A percentile compares a stretch with the other conserved stretches of the same genome.
Conservation (phyloP, 2,113 vertebrate genomes). For the Cynoglossus semilaevis region DNA sequence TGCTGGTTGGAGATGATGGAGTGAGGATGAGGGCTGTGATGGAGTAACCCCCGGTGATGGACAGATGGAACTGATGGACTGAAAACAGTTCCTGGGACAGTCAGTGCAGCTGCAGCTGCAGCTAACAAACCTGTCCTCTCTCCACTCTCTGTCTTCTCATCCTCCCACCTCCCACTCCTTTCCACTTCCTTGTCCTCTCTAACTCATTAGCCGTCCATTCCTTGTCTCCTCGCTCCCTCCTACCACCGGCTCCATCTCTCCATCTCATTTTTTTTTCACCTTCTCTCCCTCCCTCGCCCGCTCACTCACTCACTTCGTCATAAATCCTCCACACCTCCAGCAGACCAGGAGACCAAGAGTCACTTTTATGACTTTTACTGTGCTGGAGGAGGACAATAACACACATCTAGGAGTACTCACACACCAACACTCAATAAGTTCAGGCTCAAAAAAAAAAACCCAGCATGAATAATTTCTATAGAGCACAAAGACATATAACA, state of each 20-base stretch:
- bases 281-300: slow-evolving; percentile 19
- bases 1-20: not conserved
- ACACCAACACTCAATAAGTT: slow-evolving; percentile 24
- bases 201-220: slow-evolving; percentile 44
- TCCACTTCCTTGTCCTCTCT: slow-evolving; percentile 38
- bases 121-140: slow-evolving; percentile 6
- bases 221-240: slow-evolving; percentile 28
- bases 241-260: slow-evolving; percentile 33
- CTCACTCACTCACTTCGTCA: slow-evolving; percentile 33
- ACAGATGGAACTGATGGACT: slow-evolving; percentile 34
- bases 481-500: slow-evolving; percentile 43
- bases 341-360: slow-evolving; percentile 45
- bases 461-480: slow-evolving; percentile 42
- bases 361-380: slow-evolving; percentile 64
- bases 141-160: not conserved
- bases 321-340: slow-evolving; percentile 60
- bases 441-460: slow-evolving; percentile 22
- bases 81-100: slow-evolving; percentile 2
- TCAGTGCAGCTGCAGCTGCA: not conserved
- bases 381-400: slow-evolving; percentile 53
- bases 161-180: slow-evolving; percentile 36
- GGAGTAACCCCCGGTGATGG: slow-evolving; percentile 11
- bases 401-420: slow-evolving; percentile 26
- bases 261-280: not conserved
- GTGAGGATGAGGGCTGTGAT: slow-evolving; percentile 10